phyloP scores from a whole-genome alignment of 2,888 invertebrate genomes.

The Lysandra coridon region DNA sequence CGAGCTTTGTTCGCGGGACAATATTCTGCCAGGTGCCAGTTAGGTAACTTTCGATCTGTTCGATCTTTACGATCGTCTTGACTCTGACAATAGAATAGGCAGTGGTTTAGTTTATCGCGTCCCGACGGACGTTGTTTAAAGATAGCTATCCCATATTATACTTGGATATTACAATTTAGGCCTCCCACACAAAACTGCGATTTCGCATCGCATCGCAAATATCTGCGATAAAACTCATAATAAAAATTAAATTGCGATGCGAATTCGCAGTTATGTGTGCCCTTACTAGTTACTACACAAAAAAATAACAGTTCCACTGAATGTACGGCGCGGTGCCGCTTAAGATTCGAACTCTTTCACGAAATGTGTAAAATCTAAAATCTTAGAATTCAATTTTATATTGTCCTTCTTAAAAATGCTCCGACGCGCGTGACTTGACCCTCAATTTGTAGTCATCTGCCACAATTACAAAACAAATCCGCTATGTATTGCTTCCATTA shows the following conservation, averaged over 20 bases:
- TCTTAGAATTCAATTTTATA: too few relatives aligned
- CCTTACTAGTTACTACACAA: background rate
- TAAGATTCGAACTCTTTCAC: background rate
- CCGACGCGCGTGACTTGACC: background rate
- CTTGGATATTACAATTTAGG: background rate
- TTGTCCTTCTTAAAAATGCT: background rate
- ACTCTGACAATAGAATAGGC: background rate
- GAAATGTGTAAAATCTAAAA: too few relatives aligned
- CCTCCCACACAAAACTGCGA: too few relatives aligned
- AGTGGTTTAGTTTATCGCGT: background rate
- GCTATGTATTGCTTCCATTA: background rate
- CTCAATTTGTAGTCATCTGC: background rate
- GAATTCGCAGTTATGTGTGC: too few relatives aligned
- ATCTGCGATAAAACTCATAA: too few relatives aligned
- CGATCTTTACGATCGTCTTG: background rate
- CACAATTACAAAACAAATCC: background rate
- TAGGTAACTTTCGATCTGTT: background rate
- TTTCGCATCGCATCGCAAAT: too few relatives aligned
- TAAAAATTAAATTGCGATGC: too few relatives aligned
- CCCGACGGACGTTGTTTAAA: background rate
- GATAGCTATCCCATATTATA: background rate
- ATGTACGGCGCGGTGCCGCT: background rate
- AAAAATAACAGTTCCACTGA: background rate
- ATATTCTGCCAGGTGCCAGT: background rate
- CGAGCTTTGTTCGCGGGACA: background rate